Evolutionary conservation across 2,888 invertebrate species (phyloP), one percentile per base, ranked within the genome.

Genomic region (Meiosimyza platycephala): DNA sequence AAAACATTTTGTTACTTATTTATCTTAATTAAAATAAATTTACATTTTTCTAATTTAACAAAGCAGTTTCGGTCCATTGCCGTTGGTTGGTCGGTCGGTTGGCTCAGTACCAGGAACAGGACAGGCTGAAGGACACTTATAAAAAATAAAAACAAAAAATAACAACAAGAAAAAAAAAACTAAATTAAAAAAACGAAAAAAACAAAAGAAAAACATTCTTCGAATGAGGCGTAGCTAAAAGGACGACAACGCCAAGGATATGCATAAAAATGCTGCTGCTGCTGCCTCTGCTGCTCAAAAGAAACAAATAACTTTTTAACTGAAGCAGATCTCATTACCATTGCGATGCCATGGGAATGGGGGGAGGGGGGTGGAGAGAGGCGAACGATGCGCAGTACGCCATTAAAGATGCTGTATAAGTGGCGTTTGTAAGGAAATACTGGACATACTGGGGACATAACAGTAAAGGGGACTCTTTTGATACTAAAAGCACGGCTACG

Each of bases 11-110:
- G 84, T 84, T 84, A 83, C 84, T 84, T 84, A 84, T 84, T 84
- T 84, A 84, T 84, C 84, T 84, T 84, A 84, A 84, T 84, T 84
- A 84, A 84, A 84, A 84, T 84, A 84, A 84, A 84, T 84, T 84
- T 84, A 84, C 84, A 84, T 84, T 84, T 84, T 84, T 84, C 84
- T 84, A 84, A 84, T 84, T 84, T 84, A 81, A 81, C 80, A 83
- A 81, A 80, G 82, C 79, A 78, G 78, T 78, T 73, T 59, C 66
- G 71, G 47, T 40, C 68, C 57, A 62, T 57, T 71, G 62, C 47
- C 57, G 57, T 54, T 69, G 47, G 66, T 28, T 65, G 50, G 63
- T 11, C 54, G 50, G 22, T 55, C 65, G 64, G 51, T 59, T 51
- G 50, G 65, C 13, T 11, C 13, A 9, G 18, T 18, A 48, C 51